Evolutionary conservation across 2,888 invertebrate species (phyloP).

Genomic region (Morpho deidamia): DNA sequence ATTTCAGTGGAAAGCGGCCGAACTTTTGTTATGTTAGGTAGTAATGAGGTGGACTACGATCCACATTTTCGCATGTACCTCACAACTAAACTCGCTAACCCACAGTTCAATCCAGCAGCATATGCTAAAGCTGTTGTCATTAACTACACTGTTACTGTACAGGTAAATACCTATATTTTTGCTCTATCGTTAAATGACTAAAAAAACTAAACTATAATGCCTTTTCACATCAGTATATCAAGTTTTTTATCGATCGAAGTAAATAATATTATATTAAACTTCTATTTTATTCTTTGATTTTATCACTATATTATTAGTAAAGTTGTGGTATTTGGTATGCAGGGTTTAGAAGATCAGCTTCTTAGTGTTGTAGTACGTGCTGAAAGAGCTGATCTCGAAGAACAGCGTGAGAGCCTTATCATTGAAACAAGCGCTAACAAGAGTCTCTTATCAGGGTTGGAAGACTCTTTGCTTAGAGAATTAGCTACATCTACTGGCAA

Average conservation of each 20-base stretch:
- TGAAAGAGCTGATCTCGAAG: constrained; percentile 92
- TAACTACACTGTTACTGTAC: constrained; percentile 93
- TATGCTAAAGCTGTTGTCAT: constrained; percentile 94
- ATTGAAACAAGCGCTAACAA: constrained; percentile 92
- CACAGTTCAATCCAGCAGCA: constrained; percentile 90
- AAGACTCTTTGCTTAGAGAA: constrained; percentile 90
- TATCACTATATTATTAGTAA: no score
- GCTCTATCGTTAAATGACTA: no score
- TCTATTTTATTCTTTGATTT: no score
- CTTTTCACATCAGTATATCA: no score
- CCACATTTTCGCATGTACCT: constrained; percentile 92
- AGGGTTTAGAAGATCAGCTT: constrained; percentile 94
- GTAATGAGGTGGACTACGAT: constrained; percentile 94
- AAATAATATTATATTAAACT: no score
- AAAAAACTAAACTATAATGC: no score
- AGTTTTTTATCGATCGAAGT: no score
- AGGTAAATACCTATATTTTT: constrained; percentile 54
- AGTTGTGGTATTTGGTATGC: neutral
- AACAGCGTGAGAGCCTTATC: constrained; percentile 90
- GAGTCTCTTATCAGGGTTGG: constrained; percentile 87
- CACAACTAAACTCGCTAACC: constrained; percentile 93
- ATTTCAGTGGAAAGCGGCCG: constrained; percentile 82
- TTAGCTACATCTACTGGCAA: constrained; percentile 92
- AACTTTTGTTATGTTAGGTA: constrained; percentile 90
- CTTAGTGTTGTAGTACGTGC: constrained; percentile 92